Evolutionary conservation across 2,113 vertebrate genomes (phyloP), one percentile per base, ranked within the genome.

Genomic region (Brachirus orientalis): DNA sequence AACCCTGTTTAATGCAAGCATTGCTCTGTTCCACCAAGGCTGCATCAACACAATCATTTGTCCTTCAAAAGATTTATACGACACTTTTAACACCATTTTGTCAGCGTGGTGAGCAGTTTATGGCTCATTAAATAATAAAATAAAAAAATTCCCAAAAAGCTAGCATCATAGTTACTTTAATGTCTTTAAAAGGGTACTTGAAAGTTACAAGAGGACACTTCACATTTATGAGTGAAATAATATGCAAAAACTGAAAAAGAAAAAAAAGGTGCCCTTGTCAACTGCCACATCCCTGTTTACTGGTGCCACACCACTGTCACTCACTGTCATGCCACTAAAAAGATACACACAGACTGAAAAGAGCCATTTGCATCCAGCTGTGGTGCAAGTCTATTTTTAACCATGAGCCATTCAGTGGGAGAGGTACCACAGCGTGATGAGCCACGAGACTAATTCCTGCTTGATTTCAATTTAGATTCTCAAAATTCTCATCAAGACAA

Each of bases 321-420:
- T 88, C 86, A 84, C 57, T 84, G 88, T 86, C 87, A 80, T 35
- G 43, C 56, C 55, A 58, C 62, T 28, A 52, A 69, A 73, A 47
- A 71, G 19, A 6, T 75, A 10, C 52, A 64, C 84, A 68, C 52
- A 80, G 77, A 59, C 67, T 69, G 45, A 81, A 89, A 61, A 63
- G 77, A 84, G 43, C n/a, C 75, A 20, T 83, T 90, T 87, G 33
- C 20, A 85, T 72, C 73, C 46, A 41, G 76, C 79, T 89, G 72
- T 56, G 80, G 66, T 80, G 67, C 7, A 11, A 36, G 66, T 79
- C 68, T 92, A 80, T 93, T 90, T 90, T 80, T 91, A 89, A 90
- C 85, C 68, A 61, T 13, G 73, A 88, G 43, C 59, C 70, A 88
- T 77, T 71, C 85, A 77, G 45, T 80, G 43, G 28, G 41, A 55